Evolutionary conservation across 2,888 invertebrate species (phyloP).

Genomic region (Actias luna): DNA sequence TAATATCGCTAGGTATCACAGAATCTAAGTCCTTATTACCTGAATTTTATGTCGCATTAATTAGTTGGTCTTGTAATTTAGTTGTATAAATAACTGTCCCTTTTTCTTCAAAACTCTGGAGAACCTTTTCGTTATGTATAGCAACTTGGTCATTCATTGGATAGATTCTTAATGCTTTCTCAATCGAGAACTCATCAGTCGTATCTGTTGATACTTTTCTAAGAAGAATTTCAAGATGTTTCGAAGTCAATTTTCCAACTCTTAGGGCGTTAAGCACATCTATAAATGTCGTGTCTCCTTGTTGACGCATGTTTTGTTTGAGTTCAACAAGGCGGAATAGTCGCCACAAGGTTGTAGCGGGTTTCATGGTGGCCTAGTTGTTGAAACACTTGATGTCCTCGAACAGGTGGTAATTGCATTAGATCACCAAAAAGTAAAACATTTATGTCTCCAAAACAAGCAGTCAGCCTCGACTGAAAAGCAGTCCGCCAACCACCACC

Average conservation of each 20-base stretch:
- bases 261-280: not conserved
- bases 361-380: conserved; percentile 18
- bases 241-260: conserved; percentile 8
- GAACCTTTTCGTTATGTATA: conserved; percentile 24
- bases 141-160: conserved; percentile 25
- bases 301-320: conserved; percentile 25
- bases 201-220: too few relatives aligned
- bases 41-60: conserved; percentile 20
- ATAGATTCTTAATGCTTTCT: conserved; percentile 25
- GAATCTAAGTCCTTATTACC: conserved; percentile 12
- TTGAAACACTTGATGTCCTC: conserved; percentile 23
- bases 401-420: conserved; percentile 3
- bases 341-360: not conserved
- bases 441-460: not conserved
- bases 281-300: conserved; percentile 17
- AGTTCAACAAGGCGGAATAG: conserved; percentile 8
- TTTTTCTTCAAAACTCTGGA: conserved; percentile 25
- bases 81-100: conserved; percentile 26
- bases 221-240: too few relatives aligned
- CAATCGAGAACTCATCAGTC: conserved; percentile 4
- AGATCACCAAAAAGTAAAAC: conserved; percentile 3
- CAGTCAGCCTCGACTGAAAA: too few relatives aligned
- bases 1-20: conserved; percentile 23
- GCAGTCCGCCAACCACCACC: too few relatives aligned
- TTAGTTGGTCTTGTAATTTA: conserved; percentile 24